Evolutionary conservation across 2,888 invertebrate genomes (phyloP).

Genomic region (Abrostola triplasia): DNA sequence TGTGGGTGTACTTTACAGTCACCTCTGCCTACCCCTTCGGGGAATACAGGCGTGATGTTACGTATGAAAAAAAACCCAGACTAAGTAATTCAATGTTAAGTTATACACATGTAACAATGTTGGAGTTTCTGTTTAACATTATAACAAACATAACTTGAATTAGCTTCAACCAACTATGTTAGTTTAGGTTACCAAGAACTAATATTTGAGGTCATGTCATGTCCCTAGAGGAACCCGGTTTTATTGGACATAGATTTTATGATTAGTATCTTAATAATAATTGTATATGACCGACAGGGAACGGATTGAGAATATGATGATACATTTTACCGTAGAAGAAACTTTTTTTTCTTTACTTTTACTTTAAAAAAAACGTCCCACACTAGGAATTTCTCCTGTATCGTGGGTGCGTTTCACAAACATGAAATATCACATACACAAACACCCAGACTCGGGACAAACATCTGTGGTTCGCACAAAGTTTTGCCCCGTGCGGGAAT

Average conservation of each 20-base stretch:
- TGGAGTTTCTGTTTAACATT: constrained; percentile 26
- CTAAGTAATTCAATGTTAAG: constrained; percentile 14
- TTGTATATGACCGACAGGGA: neutral
- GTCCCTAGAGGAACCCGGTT: neutral
- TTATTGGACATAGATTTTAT: constrained; percentile 11
- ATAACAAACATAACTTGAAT: constrained; percentile 23
- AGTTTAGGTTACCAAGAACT: constrained; percentile 33
- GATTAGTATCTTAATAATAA: neutral
- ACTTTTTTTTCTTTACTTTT: too few relatives aligned
- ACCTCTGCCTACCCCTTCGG: too few relatives aligned
- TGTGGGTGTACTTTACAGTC: too few relatives aligned
- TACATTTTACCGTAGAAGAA: too few relatives aligned
- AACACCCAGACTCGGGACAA: too few relatives aligned
- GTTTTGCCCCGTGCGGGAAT: too few relatives aligned
- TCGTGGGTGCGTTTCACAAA: too few relatives aligned
- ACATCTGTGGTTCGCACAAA: too few relatives aligned
- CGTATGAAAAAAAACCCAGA: constrained; percentile 6
- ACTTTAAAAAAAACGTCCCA: too few relatives aligned
- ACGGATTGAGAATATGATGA: neutral
- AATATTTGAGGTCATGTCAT: constrained; percentile 34
- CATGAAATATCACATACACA: too few relatives aligned
- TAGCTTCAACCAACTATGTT: constrained; percentile 25
- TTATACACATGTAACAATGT: constrained; percentile 4
- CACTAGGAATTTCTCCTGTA: too few relatives aligned
- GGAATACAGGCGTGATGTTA: too few relatives aligned